Evolutionary conservation across 2,888 invertebrate species (phyloP), one percentile per base, ranked within the genome.

Genomic region (Rapana venosa): DNA sequence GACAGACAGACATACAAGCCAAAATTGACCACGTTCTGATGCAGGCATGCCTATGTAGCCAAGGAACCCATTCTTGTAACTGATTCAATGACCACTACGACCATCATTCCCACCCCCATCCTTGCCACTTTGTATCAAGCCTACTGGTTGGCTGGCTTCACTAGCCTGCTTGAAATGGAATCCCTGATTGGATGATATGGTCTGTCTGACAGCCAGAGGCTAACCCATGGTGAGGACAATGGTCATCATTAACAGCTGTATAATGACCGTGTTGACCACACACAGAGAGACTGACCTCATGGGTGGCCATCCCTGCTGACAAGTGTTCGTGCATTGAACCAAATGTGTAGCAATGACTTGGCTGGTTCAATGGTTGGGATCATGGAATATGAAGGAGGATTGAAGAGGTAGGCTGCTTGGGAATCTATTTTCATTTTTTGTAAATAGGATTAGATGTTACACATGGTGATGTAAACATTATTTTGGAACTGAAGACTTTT

Each of bases 101-200:
- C 15, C 6, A 32, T 17, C 77, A 0, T 32, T 26, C 47, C 47
- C 47, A 2, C 47, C 47, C 47, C 47, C 47, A 5, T 47, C 32
- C 32, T 35, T 32, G 77, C 1, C 77, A 79, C 77, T 32, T 35
- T 79, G 77, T 35, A 17, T 32, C 15, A 4, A 32, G 32, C 77
- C 32, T 32, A 20, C 35, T 32, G 77, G 32, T 26, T 79, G 77
- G 77, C 35, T 20, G 77, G 30, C 47, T 47, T 47, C 47, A 79
- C 32, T 79, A 79, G 35, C 77, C 13, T 79, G 77, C 32, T 32
- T 79, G 77, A 32, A 79, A 79, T 32, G 32, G 26, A 32, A 79
- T 79, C 77, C 77, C 77, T 35, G 77, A 79, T 77, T 79, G 77
- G 77, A 17, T 32, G 77, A 35, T 79, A 79, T 32, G 77, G 35